A percentile compares a stretch with the other conserved stretches of the same genome.
These are phyloP conservation scores for Megalurothrips usitatus DNA, from an alignment of 2,888 invertebrate genomes.

Conservation along the genomic window DNA sequence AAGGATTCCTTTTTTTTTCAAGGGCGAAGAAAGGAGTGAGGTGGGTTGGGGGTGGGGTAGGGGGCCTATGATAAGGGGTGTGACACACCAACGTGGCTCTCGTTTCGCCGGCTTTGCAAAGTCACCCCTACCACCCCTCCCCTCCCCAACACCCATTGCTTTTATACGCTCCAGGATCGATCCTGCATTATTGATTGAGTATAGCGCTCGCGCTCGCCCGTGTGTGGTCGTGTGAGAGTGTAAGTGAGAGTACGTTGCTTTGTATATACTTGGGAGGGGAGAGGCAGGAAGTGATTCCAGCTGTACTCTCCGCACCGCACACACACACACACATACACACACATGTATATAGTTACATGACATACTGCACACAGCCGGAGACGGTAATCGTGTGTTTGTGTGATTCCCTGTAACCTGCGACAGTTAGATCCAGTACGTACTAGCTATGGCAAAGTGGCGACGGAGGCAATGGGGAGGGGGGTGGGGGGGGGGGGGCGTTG, in stretches of 20 bases:
- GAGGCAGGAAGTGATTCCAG: neutral
- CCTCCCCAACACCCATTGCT: neutral
- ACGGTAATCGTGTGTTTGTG: no score
- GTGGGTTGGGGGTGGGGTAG: neutral
- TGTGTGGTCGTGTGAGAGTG: neutral
- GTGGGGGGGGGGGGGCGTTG: neutral
- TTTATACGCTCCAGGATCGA: neutral
- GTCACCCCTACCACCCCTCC: neutral
- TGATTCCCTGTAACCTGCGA: no score
- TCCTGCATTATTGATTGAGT: constrained; percentile 2
- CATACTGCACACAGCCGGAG: neutral
- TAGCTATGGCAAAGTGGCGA: no score
- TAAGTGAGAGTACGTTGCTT: neutral
- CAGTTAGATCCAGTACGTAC: no score
- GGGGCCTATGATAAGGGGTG: constrained; percentile 11
- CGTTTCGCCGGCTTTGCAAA: neutral
- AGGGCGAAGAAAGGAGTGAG: neutral
- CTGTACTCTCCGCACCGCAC: neutral
- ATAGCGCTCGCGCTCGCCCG: neutral
- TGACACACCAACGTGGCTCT: neutral
- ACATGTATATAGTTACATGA: neutral
- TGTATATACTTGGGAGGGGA: neutral
- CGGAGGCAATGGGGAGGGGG: neutral
- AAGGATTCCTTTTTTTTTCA: neutral
- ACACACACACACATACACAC: neutral